These are phyloP conservation scores for Phrynocephalus guinanensis DNA, from an alignment of 2,797 vertebrate species.

Conservation along the genomic window DNA sequence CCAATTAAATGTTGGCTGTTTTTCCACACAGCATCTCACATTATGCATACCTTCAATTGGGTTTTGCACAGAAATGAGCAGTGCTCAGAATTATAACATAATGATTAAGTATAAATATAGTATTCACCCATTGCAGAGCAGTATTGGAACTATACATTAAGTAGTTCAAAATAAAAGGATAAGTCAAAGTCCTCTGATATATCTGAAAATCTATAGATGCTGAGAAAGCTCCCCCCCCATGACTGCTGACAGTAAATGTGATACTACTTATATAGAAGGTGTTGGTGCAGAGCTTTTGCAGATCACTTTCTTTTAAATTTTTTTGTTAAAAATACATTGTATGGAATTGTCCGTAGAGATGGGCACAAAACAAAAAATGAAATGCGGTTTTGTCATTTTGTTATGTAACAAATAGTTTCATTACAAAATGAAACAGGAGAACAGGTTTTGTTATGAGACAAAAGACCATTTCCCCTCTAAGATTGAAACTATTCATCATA, in stretches of 20 bases:
- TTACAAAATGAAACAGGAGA: too few relatives aligned
- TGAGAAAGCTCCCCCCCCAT: not conserved
- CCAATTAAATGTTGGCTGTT: conserved; percentile 20
- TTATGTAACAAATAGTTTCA: too few relatives aligned
- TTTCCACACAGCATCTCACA: not conserved
- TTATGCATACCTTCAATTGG: not conserved
- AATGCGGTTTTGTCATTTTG: too few relatives aligned
- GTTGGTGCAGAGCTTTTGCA: not conserved
- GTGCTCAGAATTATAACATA: conserved; percentile 8
- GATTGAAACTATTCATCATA: too few relatives aligned
- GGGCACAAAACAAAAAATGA: too few relatives aligned
- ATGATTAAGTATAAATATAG: not conserved
- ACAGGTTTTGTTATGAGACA: too few relatives aligned
- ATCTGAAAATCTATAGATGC: not conserved
- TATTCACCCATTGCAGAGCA: not conserved
- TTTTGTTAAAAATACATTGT: too few relatives aligned
- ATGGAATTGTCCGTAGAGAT: not conserved
- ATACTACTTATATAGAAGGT: not conserved
- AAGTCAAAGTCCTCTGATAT: conserved; percentile 8
- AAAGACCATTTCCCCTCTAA: too few relatives aligned
- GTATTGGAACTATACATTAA: not conserved
- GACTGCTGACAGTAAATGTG: not conserved
- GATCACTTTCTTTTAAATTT: not conserved
- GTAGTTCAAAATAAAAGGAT: not conserved
- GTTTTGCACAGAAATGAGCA: not conserved